Percentiles rank a stretch among this genome's conserved stretches.
phyloP scores from a whole-genome alignment of 2,888 invertebrate species.

The Eupsilia transversa region DNA sequence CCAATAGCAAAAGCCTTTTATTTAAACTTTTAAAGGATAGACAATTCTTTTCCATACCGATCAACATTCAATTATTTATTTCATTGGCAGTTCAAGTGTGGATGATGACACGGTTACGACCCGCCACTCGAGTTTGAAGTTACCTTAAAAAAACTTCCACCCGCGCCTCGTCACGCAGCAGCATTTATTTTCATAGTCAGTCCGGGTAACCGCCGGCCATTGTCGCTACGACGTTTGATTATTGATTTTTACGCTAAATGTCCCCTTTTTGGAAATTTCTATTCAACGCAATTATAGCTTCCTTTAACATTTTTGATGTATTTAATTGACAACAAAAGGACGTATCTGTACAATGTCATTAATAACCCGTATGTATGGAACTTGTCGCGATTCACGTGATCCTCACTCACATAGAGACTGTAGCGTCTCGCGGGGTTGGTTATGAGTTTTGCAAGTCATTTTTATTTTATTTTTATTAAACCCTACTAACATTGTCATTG shows the following conservation, averaged over 20 bases:
- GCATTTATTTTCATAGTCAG: constrained; percentile 88
- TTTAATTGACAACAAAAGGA: constrained; percentile 82
- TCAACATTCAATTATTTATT: constrained; percentile 50
- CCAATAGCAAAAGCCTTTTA: neutral
- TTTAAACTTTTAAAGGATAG: neutral
- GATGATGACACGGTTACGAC: constrained; percentile 77
- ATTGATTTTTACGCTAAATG: constrained; percentile 91
- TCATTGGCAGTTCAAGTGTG: constrained; percentile 60
- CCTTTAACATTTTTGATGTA: constrained; percentile 85
- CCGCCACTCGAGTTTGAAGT: constrained; percentile 80
- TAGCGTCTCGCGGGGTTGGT: constrained; percentile 52
- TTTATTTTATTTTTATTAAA: constrained; percentile 57
- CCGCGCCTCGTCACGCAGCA: constrained; percentile 87
- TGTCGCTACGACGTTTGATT: constrained; percentile 86
- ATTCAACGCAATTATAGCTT: constrained; percentile 87
- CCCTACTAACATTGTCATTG: constrained; percentile 5
- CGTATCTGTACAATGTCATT: constrained; percentile 85
- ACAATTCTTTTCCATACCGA: neutral
- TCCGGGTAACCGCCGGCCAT: constrained; percentile 86
- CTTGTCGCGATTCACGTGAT: constrained; percentile 83
- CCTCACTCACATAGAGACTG: constrained; percentile 58
- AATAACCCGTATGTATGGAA: constrained; percentile 87
- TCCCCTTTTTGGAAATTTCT: constrained; percentile 84
- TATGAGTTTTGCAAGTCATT: constrained; percentile 71
- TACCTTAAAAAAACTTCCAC: constrained; percentile 86